Conservation (phyloP, 2,888 invertebrate genomes). For the Pilophorus perplexus region DNA sequence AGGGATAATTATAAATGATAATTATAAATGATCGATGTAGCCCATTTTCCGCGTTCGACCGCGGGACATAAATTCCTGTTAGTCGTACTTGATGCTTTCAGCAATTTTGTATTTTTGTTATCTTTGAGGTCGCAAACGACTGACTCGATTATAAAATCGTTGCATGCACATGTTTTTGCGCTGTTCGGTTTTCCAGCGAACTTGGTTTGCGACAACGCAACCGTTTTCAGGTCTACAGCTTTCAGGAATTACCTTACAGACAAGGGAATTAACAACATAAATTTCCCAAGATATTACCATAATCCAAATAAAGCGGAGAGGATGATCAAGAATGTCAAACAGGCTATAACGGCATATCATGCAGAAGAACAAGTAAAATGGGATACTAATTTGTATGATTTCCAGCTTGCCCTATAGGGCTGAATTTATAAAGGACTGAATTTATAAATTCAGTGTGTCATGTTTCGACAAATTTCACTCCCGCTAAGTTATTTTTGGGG, state of each 20-base stretch:
- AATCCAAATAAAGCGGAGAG: conserved; percentile 1
- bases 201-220: too few relatives aligned
- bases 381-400: neutral
- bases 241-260: neutral
- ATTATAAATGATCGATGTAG: neutral
- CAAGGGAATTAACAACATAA: neutral
- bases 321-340: neutral
- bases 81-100: neutral
- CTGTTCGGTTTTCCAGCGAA: neutral
- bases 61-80: neutral
- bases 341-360: neutral
- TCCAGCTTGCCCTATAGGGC: too few relatives aligned
- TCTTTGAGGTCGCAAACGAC: neutral
- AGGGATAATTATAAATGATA: neutral
- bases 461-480: too few relatives aligned
- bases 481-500: too few relatives aligned
- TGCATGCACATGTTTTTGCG: neutral
- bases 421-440: too few relatives aligned
- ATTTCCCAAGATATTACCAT: too few relatives aligned
- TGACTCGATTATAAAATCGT: neutral
- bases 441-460: too few relatives aligned
- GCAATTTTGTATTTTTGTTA: neutral
- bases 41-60: neutral
- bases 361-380: neutral
- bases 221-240: too few relatives aligned